Evolutionary conservation across 2,888 invertebrate genomes (phyloP), one percentile per base, ranked within the genome.

Genomic region (Netelia inedita): DNA sequence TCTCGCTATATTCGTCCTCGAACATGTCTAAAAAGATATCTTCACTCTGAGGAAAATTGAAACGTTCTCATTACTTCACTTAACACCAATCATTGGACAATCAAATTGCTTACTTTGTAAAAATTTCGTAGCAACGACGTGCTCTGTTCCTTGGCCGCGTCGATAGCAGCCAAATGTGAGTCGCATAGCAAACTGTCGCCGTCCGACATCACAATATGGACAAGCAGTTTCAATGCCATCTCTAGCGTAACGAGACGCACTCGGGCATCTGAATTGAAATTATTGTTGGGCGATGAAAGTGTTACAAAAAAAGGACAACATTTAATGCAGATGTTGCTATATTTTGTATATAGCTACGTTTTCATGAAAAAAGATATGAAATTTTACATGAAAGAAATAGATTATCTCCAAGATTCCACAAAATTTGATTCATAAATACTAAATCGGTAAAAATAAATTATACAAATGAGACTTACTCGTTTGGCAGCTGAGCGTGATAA

Each of bases 1-100:
- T 97, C 94, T 99, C 98, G 92, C 97, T 97, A 94, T 98, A 98
- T 91, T 99, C 99, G 93, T 99, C 98, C 94, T 99, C 99, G 94
- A 99, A 99, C 96, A 99, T 97, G 93, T 99, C 99, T 81, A 99
- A 94, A 94, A 99, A 99, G 90, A 99, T 98, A 92, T 99, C 99
- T 94, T 99, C 99, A 89, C 98, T 98, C 95, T 96, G 91, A 11
- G 86, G 93, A 81, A 84, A 75, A 81, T 41, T 19, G 57, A 57
- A 23, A 19, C 11, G 35, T 16, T 6, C 14, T 55, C 35, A 28
- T 55, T 68, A 59, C 66, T 74, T 63, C 74, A 63, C 66, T 46
- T 10, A 11, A 19, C 28, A 23, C 11, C 28, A 14, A 28, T n/a
- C 1, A 57, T 16, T 5, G n/a, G 9, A 57, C 19, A 19, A 57